Base-by-base conservation (phyloP, 2,113 vertebrate genomes). In the Columba janthina region DNA sequence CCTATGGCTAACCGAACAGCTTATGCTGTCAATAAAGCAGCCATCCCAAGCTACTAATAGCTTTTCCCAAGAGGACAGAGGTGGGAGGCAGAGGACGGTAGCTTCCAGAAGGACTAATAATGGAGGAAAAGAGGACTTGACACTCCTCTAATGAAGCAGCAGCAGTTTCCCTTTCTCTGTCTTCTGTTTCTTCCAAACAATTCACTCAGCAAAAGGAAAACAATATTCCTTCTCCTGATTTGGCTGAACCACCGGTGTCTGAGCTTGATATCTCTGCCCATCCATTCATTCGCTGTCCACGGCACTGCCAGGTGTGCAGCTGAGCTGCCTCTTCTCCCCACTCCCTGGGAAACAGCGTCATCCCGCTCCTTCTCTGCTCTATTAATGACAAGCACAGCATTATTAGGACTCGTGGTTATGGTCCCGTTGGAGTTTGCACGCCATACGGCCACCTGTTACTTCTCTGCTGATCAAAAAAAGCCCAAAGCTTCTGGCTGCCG, bases 211-310 rank as follows among this genome's bases (percentile, higher is more conserved):
- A 53, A 66, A 71, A 85, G 64, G 11, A 38, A 58, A 64, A 51
- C n/a, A 56, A 42, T 26, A 36, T 26, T 24, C 15, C 18, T 40
- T 31, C 6, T 61, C 34, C 22, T 31, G 6, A 8, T 16, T 26
- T 31, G 42, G 25, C 54, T 48, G 61, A 74, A 56, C 28, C 58
- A 14, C 4, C 1, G 0, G 32, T 29, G 67, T 13, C 54, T 66
- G 81, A 31, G 80, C 67, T 51, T 2, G 4, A 2, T 48, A 31
- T 46, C 3, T 12, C 54, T 62, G 66, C 64, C 15, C 17, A 1
- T 5, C n/a, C 10, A 0, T 15, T 38, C 74, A 0, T 15, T 42
- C 77, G 44, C 28, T 40, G 15, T 29, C 0, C 1, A 0, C 5
- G 11, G 6, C 48, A 3, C 38, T 26, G 29, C 38, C 12, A 34